Conservation (phyloP, 2,888 invertebrate genomes). For the Altica lythri region DNA sequence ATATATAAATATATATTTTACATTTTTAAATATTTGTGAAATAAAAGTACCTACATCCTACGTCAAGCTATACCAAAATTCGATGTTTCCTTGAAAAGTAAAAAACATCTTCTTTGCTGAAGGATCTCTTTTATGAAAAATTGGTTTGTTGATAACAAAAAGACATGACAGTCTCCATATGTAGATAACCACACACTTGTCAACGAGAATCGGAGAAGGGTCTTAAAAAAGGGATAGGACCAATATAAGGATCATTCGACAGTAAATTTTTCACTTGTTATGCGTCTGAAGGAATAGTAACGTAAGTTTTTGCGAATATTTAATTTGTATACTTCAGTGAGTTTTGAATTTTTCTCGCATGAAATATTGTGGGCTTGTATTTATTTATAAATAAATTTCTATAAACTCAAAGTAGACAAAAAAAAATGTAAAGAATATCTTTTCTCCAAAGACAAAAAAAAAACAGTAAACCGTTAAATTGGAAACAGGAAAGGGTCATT, state of each 20-base stretch:
- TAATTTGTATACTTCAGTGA: not conserved
- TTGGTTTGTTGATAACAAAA: no score
- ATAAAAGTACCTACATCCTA: no score
- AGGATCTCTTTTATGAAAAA: no score
- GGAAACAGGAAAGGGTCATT: conserved; percentile 14
- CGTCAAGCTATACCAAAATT: no score
- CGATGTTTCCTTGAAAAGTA: no score
- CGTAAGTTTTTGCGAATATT: conserved; percentile 7
- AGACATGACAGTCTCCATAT: not conserved
- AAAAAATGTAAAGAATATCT: no score
- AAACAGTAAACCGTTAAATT: conserved; percentile 1
- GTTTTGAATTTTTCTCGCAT: not conserved
- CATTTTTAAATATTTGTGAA: no score
- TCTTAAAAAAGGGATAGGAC: conserved; percentile 2
- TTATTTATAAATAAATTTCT: no score
- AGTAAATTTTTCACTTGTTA: conserved; percentile 11
- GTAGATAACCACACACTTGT: conserved; percentile 10
- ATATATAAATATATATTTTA: no score
- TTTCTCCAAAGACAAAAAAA: not conserved
- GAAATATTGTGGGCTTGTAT: not conserved
- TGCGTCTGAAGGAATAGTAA: conserved; percentile 7
- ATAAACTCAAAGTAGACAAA: no score
- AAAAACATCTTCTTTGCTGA: no score
- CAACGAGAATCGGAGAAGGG: conserved; percentile 1
- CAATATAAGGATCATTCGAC: conserved; percentile 8